phyloP scores from a whole-genome alignment of 2,113 vertebrate genomes.

The Amblyornis subalaris region DNA sequence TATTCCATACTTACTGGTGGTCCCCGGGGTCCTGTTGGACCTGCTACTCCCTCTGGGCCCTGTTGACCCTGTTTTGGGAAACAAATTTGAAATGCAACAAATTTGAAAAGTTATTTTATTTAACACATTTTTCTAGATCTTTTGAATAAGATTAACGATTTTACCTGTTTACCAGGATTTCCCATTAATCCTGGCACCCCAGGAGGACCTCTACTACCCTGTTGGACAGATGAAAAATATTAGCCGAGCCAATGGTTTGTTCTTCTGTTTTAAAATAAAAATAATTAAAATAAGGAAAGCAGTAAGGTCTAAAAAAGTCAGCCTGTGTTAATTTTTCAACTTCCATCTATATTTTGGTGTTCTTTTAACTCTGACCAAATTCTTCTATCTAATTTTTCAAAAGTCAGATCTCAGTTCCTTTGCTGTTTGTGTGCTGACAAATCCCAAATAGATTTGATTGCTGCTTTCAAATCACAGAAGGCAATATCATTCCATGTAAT shows the following conservation, averaged over 20 bases:
- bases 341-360: not conserved
- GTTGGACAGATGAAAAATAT: not conserved
- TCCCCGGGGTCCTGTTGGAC: conserved; percentile 84
- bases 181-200: conserved; percentile 87
- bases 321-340: not conserved
- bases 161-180: conserved; percentile 88
- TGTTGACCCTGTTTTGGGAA: conserved; percentile 80
- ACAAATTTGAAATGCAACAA: not conserved
- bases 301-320: not conserved
- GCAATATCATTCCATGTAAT: not conserved
- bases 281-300: not conserved
- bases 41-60: conserved; percentile 85
- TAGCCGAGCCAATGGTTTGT: not conserved
- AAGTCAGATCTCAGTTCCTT: not conserved
- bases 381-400: not conserved
- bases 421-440: not conserved
- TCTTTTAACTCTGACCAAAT: not conserved
- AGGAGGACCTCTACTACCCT: conserved; percentile 82
- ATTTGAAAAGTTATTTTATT: not conserved
- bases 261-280: not conserved
- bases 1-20: conserved; percentile 78
- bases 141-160: not conserved
- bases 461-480: not conserved
- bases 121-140: not conserved
- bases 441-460: not conserved